A percentile compares a stretch with the other conserved stretches of the same genome.
These are phyloP conservation scores for Nerophis lumbriciformis DNA, from an alignment of 2,113 vertebrate species.

Conservation along the genomic window DNA sequence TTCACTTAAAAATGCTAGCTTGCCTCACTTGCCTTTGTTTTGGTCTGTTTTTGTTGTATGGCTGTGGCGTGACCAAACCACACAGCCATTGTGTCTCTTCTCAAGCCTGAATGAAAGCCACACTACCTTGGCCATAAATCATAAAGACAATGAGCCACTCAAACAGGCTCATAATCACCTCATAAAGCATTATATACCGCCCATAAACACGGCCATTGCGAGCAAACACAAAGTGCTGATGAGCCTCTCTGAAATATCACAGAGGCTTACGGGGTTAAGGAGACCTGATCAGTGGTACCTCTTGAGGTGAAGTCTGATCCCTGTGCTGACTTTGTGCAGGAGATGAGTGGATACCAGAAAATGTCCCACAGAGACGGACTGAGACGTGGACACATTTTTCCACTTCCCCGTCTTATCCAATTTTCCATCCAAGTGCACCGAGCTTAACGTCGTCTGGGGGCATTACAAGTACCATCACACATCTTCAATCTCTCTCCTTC, in stretches of 20 bases:
- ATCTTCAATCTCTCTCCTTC: conserved; percentile 21
- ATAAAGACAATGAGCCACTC: conserved; percentile 49
- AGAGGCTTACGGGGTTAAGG: conserved; percentile 24
- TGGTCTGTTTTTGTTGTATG: conserved; percentile 8
- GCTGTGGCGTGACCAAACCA: conserved; percentile 15
- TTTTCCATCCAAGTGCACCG: conserved; percentile 37
- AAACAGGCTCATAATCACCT: conserved; percentile 44
- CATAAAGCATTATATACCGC: conserved; percentile 43
- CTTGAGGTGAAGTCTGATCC: conserved; percentile 43
- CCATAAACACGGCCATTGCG: conserved; percentile 43
- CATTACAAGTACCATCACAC: conserved; percentile 23
- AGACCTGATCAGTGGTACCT: conserved; percentile 24
- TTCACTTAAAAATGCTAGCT: neutral
- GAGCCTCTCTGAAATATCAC: conserved; percentile 15
- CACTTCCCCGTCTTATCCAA: conserved; percentile 26
- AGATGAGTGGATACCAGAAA: conserved; percentile 62
- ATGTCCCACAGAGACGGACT: conserved; percentile 10
- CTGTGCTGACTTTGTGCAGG: conserved; percentile 33
- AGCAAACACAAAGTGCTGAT: conserved; percentile 35
- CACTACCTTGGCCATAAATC: conserved; percentile 41
- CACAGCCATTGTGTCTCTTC: conserved; percentile 30
- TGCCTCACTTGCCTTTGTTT: conserved; percentile 18
- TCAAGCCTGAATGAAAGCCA: conserved; percentile 41
- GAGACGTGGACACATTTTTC: neutral
- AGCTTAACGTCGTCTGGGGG: conserved; percentile 25